These are phyloP conservation scores for Ormyrus thymus DNA, from an alignment of 2,888 invertebrate genomes.

Conservation along the genomic window DNA sequence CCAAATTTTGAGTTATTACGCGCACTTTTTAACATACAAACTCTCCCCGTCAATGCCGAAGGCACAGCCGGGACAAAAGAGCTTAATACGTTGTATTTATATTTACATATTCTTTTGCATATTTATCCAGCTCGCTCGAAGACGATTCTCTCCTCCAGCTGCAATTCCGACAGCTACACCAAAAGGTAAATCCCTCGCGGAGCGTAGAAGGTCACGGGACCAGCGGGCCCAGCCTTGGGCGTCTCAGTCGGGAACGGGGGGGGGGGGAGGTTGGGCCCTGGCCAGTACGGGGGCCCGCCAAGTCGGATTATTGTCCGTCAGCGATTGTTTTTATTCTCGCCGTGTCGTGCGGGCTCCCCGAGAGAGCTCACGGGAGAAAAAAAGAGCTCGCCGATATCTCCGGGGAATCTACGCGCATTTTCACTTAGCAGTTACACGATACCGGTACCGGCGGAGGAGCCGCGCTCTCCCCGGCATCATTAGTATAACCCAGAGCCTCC, in stretches of 20 bases:
- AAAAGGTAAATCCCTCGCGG: no score
- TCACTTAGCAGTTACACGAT: constrained; percentile 74
- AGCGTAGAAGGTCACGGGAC: no score
- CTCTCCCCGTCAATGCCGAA: no score
- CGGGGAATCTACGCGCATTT: constrained; percentile 68
- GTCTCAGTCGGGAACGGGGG: neutral
- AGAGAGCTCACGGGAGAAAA: constrained; percentile 22
- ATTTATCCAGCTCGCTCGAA: no score
- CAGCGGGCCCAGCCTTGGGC: neutral
- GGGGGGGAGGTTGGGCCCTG: neutral
- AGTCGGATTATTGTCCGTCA: constrained; percentile 54
- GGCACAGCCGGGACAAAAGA: no score
- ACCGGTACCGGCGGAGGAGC: constrained; percentile 61
- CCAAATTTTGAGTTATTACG: no score
- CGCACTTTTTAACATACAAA: no score
- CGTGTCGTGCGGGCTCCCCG: neutral
- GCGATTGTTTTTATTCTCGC: constrained; percentile 59
- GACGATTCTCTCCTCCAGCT: no score
- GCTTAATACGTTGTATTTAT: no score
- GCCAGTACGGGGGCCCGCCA: constrained; percentile 35
- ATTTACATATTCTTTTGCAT: no score
- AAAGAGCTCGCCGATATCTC: constrained; percentile 45
- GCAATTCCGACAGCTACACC: no score
- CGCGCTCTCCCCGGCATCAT: constrained; percentile 63
- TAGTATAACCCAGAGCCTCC: constrained; percentile 66